Evolutionary conservation across 37 sponge, comb jelly and placozoan genomes (phyloP).

Genomic region (Spongia lamella): DNA sequence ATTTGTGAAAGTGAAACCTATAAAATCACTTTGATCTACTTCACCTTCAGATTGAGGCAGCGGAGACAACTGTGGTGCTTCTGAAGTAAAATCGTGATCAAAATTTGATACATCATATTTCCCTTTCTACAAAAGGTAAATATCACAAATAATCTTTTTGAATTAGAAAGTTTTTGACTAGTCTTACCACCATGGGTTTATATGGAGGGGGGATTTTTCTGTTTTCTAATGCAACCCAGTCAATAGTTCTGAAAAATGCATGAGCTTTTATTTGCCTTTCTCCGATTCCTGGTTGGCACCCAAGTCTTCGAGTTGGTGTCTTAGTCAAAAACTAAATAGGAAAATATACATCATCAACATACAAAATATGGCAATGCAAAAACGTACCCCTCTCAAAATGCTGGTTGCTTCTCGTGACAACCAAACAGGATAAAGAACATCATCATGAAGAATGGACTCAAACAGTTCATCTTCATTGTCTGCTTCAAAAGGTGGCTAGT

Average conservation of each 20-base stretch:
- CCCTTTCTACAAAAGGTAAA: conserved; percentile 54
- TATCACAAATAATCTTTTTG: background rate
- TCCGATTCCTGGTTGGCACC: conserved; percentile 86
- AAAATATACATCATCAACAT: background rate
- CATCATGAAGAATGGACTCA: conserved; percentile 93
- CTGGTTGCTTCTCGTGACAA: conserved; percentile 89
- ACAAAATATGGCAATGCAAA: background rate
- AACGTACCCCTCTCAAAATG: conserved; percentile 92
- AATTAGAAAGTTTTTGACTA: background rate
- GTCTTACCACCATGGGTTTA: conserved; percentile 89
- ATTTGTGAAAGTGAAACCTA: conserved; percentile 90
- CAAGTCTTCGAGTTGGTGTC: conserved; percentile 78
- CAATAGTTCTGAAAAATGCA: conserved; percentile 88
- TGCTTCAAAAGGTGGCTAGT: conserved; percentile 97
- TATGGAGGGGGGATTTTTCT: conserved; percentile 83
- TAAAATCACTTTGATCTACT: conserved; percentile 79
- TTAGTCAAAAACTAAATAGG: conserved; percentile 79
- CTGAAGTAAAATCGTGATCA: conserved; percentile 84
- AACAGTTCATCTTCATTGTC: conserved; percentile 98
- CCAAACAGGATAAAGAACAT: conserved; percentile 97
- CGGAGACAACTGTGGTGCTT: conserved; percentile 68
- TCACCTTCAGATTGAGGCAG: conserved; percentile 32
- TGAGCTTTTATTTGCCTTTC: conserved; percentile 86
- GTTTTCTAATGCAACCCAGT: conserved; percentile 87
- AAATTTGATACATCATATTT: conserved; percentile 86